Percentiles rank a stretch among this genome's conserved stretches.
phyloP scores from a whole-genome alignment of 2,797 vertebrate species.

The Petrocephalus sullivani region DNA sequence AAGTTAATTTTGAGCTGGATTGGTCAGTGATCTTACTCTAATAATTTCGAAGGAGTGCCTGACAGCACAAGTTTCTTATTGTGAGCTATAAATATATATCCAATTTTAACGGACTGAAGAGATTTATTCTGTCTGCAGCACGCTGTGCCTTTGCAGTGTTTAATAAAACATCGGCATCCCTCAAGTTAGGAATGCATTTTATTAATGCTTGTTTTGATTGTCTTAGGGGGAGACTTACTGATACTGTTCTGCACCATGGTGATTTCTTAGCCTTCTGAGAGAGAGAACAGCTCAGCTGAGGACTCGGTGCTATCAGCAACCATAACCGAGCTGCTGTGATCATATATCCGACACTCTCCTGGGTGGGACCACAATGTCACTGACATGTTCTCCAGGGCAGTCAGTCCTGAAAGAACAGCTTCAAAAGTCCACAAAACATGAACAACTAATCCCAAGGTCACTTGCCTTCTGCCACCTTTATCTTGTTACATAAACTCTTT shows the following conservation, averaged over 20 bases:
- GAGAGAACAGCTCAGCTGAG: neutral
- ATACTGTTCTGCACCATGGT: conserved; percentile 28
- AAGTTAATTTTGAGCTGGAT: neutral
- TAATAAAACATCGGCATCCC: conserved; percentile 42
- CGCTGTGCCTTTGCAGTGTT: conserved; percentile 23
- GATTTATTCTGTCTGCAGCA: conserved; percentile 36
- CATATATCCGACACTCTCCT: neutral
- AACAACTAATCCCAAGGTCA: conserved; percentile 11
- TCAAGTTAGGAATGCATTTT: conserved; percentile 34
- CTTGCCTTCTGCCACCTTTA: neutral
- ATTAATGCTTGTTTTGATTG: conserved; percentile 38
- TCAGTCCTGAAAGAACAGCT: neutral
- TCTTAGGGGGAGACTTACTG: conserved; percentile 32
- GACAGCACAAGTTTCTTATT: conserved; percentile 19
- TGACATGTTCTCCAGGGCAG: neutral
- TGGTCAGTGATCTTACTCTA: neutral
- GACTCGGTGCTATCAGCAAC: neutral
- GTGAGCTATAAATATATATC: conserved; percentile 31
- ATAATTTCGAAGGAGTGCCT: conserved; percentile 14
- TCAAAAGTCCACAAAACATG: neutral
- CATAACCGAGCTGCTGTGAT: neutral
- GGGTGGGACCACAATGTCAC: neutral
- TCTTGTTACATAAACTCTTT: conserved; percentile 13
- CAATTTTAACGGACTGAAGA: conserved; percentile 29
- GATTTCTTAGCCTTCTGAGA: neutral